Evolutionary conservation across 2,113 vertebrate genomes (phyloP).

Genomic region (Excalfactoria chinensis): DNA sequence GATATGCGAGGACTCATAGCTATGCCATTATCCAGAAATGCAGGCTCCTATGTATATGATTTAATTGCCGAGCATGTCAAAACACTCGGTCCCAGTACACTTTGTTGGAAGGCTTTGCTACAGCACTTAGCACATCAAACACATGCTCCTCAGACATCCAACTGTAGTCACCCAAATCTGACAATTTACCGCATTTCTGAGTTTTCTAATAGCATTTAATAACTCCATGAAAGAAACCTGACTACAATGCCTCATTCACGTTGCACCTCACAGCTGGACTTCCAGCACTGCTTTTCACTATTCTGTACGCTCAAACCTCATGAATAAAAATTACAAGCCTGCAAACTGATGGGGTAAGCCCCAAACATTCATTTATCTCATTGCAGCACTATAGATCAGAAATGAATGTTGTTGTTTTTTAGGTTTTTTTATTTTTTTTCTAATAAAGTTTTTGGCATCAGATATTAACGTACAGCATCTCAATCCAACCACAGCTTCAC

Average conservation of each 20-base stretch:
- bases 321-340: neutral
- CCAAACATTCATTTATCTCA: neutral
- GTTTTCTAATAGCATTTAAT: neutral
- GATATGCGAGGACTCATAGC: neutral
- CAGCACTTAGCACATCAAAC: neutral
- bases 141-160: neutral
- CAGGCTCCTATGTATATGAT: neutral
- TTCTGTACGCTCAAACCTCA: neutral
- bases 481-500: neutral
- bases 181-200: neutral
- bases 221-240: neutral
- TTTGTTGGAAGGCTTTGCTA: neutral
- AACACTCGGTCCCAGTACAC: neutral
- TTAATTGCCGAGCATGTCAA: neutral
- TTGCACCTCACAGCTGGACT: neutral
- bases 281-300: neutral
- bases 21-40: neutral
- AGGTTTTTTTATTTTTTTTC: neutral
- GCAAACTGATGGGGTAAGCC: neutral
- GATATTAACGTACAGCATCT: neutral
- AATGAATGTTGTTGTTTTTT: neutral
- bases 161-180: neutral
- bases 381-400: neutral
- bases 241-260: neutral
- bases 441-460: neutral